phyloP scores from a whole-genome alignment of 2,797 vertebrate species.

The Cichlasoma orientale region DNA sequence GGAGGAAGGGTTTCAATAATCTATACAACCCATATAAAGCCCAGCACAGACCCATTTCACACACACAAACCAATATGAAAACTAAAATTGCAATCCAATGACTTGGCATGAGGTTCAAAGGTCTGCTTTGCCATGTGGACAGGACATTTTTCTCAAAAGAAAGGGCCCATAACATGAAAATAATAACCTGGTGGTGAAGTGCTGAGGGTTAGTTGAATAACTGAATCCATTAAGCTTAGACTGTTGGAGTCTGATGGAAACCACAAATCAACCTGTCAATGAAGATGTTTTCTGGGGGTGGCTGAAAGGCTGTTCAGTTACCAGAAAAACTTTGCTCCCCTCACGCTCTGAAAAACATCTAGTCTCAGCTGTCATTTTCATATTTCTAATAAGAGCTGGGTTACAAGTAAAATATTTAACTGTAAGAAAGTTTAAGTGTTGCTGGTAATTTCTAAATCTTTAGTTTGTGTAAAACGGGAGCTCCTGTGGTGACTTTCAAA shows the following conservation, averaged over 20 bases:
- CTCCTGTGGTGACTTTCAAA: no score
- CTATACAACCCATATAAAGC: no score
- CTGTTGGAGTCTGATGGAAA: not conserved
- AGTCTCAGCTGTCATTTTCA: not conserved
- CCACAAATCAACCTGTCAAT: not conserved
- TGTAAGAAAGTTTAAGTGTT: not conserved
- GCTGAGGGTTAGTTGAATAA: not conserved
- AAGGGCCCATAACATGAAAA: not conserved
- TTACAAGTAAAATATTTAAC: not conserved
- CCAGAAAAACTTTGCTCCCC: not conserved
- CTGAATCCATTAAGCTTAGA: not conserved
- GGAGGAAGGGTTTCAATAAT: not conserved
- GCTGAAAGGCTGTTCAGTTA: not conserved
- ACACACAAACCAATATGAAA: not conserved
- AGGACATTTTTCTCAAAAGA: not conserved
- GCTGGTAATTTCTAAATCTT: no score
- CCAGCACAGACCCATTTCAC: not conserved
- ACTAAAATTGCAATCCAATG: not conserved
- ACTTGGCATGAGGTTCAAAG: rapidly evolving
- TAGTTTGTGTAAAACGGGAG: no score
- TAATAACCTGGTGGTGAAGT: not conserved
- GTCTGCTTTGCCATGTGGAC: not conserved
- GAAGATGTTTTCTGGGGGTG: not conserved
- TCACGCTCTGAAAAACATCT: not conserved
- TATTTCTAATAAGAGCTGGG: not conserved